Conservation (phyloP, 2,113 vertebrate genomes). For the Megaleporinus macrocephalus region DNA sequence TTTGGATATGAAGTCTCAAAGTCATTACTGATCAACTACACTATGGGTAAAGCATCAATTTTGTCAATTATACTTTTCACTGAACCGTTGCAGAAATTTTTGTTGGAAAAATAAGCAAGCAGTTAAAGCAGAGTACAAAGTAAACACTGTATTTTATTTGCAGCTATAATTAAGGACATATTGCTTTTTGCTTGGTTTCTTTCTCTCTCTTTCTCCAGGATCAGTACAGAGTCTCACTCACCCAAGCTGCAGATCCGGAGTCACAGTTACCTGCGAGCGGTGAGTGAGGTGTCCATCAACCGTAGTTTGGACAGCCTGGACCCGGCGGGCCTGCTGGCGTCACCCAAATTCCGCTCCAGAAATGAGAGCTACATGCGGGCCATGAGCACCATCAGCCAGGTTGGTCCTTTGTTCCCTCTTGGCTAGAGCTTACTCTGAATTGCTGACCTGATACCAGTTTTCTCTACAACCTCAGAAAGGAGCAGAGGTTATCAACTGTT, state of each 20-base stretch:
- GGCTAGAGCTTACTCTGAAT: background rate
- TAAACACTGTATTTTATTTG: background rate
- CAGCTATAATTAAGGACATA: background rate
- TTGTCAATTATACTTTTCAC: too few relatives aligned
- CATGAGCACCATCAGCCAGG: conserved; percentile 99
- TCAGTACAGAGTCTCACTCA: conserved; percentile 91
- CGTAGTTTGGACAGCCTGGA: conserved; percentile 96
- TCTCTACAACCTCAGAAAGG: background rate
- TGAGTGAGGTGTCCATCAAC: conserved; percentile 99
- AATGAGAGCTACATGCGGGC: conserved; percentile 99
- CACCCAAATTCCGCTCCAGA: conserved; percentile 97
- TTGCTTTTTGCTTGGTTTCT: background rate
- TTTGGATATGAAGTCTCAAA: too few relatives aligned
- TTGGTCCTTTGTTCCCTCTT: conserved; percentile 67
- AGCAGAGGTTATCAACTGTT: too few relatives aligned
- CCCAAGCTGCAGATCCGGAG: conserved; percentile 98
- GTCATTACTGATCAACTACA: too few relatives aligned
- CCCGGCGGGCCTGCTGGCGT: conserved; percentile 90
- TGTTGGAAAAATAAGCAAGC: too few relatives aligned
- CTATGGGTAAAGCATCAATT: too few relatives aligned
- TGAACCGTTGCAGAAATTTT: too few relatives aligned
- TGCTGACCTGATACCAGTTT: conserved; percentile 30
- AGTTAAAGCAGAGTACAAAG: background rate
- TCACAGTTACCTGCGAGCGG: conserved; percentile 98
- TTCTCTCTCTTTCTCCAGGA: conserved; percentile 73